These are phyloP conservation scores for Asarcornis scutulata DNA, from an alignment of 2,113 vertebrate species.

Conservation along the genomic window DNA sequence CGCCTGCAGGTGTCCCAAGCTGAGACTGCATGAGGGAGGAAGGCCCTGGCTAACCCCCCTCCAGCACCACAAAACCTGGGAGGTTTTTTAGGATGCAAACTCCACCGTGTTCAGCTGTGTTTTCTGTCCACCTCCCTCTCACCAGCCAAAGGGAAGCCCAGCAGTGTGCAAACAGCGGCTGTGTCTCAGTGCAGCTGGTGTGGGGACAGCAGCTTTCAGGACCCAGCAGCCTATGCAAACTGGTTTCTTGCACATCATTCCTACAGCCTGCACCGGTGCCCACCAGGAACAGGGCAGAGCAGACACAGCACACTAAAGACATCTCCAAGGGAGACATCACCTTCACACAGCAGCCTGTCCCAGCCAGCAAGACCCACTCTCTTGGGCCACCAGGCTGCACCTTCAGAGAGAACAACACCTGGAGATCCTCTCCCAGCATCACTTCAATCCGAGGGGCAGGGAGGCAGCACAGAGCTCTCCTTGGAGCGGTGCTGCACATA, in stretches of 20 bases:
- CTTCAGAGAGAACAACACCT: neutral
- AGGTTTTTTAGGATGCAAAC: neutral
- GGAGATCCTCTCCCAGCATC: neutral
- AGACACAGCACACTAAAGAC: neutral
- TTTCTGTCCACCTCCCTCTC: neutral
- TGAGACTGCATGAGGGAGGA: neutral
- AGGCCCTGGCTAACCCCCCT: neutral
- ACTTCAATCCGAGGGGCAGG: neutral
- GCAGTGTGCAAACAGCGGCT: fast-evolving
- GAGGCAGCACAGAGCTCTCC: neutral
- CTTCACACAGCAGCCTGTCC: neutral
- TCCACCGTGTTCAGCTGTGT: neutral
- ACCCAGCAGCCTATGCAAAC: neutral
- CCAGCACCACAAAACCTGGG: neutral
- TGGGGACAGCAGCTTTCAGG: neutral
- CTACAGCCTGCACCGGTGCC: neutral
- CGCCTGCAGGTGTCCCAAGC: neutral
- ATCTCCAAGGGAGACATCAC: neutral
- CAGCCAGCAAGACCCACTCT: neutral
- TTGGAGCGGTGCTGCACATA: neutral
- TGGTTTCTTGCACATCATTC: neutral
- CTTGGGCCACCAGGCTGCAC: fast-evolving
- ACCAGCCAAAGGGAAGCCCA: neutral
- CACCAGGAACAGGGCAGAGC: neutral
- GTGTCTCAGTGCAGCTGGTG: fast-evolving